Conservation (phyloP, 1,140 invertebrate species). For the Delia radicum region DNA sequence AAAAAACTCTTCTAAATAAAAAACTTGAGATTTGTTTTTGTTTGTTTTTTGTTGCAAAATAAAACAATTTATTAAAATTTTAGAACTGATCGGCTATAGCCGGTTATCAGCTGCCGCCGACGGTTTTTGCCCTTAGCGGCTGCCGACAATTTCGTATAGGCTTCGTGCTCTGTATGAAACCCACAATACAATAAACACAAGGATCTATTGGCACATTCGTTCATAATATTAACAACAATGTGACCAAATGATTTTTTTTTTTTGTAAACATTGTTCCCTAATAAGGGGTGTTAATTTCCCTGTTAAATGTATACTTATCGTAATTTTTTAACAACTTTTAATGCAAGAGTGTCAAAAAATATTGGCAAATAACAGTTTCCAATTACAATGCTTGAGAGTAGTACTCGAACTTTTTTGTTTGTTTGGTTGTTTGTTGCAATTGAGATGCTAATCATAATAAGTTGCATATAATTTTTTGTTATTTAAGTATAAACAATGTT, state of each 20-base stretch:
- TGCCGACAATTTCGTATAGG: no score
- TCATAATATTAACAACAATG: background rate
- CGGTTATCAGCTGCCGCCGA: no score
- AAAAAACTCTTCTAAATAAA: no score
- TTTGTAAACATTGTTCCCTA: background rate
- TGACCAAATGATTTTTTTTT: background rate
- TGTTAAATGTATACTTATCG: background rate
- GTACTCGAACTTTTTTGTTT: background rate
- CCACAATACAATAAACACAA: background rate
- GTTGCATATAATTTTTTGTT: background rate
- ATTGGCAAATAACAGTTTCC: conserved; percentile 21
- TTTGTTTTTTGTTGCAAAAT: no score
- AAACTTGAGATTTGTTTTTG: no score
- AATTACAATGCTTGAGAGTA: background rate
- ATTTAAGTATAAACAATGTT: conserved; percentile 15
- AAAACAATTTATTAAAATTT: no score
- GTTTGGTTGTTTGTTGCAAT: background rate
- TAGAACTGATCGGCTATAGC: no score
- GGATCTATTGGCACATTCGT: background rate
- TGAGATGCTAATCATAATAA: background rate
- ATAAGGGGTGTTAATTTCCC: background rate
- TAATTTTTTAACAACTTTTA: background rate
- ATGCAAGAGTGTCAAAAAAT: background rate
- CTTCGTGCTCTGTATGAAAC: background rate
- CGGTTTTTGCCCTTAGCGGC: no score